phyloP scores from a whole-genome alignment of 2,797 vertebrate species.

The Pelodytes ibericus region DNA sequence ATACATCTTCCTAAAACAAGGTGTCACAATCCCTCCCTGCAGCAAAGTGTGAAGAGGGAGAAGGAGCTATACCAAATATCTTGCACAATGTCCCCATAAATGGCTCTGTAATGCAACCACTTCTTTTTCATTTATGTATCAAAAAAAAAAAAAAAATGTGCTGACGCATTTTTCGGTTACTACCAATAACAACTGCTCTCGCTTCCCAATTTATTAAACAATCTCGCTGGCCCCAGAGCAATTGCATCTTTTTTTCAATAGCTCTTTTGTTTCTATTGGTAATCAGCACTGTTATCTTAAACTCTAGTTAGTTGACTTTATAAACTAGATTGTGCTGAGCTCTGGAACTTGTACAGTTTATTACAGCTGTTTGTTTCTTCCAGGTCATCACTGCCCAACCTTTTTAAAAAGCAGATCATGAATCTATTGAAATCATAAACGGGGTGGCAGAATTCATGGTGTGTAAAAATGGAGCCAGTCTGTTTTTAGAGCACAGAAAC shows the following conservation, averaged over 20 bases:
- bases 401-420: no score
- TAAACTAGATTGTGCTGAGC: neutral
- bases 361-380: neutral
- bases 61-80: constrained; percentile 17
- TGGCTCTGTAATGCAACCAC: constrained; percentile 8
- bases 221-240: neutral
- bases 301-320: neutral
- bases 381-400: no score
- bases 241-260: neutral
- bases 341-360: neutral
- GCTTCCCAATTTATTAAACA: neutral
- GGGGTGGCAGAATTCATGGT: no score
- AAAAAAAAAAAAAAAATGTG: constrained; percentile 21
- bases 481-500: no score
- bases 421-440: no score
- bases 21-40: constrained; percentile 49
- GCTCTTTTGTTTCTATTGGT: neutral
- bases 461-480: neutral
- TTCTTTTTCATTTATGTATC: constrained; percentile 33
- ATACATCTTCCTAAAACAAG: constrained; percentile 52
- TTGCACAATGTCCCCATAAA: neutral
- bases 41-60: constrained; percentile 36
- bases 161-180: constrained; percentile 14
- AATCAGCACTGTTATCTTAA: neutral
- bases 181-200: neutral